Conservation (phyloP, 2,113 vertebrate species). For the Mystacornis crossleyi region DNA sequence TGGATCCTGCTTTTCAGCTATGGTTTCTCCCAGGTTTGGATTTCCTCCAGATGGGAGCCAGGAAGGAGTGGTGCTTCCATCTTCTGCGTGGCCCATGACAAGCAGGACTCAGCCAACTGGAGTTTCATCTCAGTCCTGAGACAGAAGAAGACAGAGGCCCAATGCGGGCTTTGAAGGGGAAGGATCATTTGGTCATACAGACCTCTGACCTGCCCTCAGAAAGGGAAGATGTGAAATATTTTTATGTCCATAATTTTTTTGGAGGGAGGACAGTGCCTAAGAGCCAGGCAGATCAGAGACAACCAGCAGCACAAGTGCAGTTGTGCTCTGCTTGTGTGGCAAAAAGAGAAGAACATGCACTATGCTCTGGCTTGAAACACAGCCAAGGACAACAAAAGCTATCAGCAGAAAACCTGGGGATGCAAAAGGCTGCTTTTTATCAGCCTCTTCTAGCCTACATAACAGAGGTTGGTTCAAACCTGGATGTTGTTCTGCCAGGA, state of each 20-base stretch:
- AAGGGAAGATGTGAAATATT: not conserved
- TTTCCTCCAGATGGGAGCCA: not conserved
- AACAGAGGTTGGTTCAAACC: not conserved
- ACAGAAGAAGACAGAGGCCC: not conserved
- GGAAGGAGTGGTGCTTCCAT: not conserved
- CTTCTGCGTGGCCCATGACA: rapidly evolving
- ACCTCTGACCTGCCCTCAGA: not conserved
- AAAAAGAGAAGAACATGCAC: not conserved
- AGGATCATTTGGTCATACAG: not conserved
- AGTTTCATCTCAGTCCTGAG: not conserved
- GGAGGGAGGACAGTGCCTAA: not conserved
- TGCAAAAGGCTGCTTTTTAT: not conserved
- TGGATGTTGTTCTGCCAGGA: not conserved
- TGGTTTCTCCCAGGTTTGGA: not conserved
- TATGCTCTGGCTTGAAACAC: not conserved
- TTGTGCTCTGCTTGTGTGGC: not conserved
- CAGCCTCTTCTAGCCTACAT: not conserved
- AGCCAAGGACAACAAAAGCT: not conserved
- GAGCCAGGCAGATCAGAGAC: not conserved
- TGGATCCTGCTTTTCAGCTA: not conserved
- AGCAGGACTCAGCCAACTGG: not conserved
- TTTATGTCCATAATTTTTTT: not conserved
- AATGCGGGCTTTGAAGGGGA: not conserved
- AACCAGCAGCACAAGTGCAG: not conserved
- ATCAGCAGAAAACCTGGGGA: not conserved